Conservation (phyloP, 2,113 vertebrate genomes). For the Dromas ardeola region DNA sequence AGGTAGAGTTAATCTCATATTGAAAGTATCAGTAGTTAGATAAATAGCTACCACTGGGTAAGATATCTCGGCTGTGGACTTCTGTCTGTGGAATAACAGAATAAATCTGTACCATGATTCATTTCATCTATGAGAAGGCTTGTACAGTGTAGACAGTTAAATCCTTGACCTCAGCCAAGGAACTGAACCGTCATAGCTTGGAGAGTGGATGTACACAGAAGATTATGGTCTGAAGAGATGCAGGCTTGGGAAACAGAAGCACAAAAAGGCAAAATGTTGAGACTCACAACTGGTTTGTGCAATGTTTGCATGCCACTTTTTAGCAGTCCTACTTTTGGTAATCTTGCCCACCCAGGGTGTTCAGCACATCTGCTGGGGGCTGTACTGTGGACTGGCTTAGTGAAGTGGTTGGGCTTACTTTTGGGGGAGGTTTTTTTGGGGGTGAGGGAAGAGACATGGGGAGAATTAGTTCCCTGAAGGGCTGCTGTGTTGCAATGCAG, state of each 20-base stretch:
- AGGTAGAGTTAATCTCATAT: not conserved
- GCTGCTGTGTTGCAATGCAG: not conserved
- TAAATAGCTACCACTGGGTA: not conserved
- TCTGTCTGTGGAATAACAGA: not conserved
- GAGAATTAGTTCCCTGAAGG: not conserved
- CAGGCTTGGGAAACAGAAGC: not conserved
- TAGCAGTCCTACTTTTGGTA: not conserved
- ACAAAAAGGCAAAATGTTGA: not conserved
- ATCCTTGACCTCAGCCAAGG: not conserved
- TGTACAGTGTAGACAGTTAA: not conserved
- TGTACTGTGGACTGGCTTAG: not conserved
- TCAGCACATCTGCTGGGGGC: not conserved
- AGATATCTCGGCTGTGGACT: not conserved
- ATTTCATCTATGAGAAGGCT: not conserved
- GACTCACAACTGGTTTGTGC: not conserved
- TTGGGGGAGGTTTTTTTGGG: not conserved
- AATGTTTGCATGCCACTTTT: not conserved
- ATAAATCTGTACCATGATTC: not conserved
- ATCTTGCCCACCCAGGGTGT: not conserved
- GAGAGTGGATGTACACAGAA: not conserved
- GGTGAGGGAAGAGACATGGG: not conserved
- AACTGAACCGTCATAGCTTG: not conserved
- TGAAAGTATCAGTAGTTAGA: not conserved
- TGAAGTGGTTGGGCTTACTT: not conserved
- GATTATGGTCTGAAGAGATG: not conserved